Base-by-base conservation (phyloP, 2,888 invertebrate species). In the Clostera curtula region DNA sequence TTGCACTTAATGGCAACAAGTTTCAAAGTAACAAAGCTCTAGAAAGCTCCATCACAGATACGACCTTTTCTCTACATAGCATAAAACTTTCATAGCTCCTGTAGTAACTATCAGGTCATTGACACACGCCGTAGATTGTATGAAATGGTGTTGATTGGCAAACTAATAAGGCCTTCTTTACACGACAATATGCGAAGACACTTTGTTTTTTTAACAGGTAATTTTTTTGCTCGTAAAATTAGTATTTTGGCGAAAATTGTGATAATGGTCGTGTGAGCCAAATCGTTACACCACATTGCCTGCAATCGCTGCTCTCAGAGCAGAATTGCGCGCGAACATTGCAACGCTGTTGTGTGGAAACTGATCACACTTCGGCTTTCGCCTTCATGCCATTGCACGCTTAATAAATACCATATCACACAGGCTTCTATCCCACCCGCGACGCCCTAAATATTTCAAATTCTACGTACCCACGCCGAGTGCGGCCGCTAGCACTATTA, bases 391-490 rank as follows among this genome's bases (percentile, higher is more conserved):
- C 45, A 49, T 52, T 49, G 36, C 41, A 6, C 32, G 37, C 37
- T 54, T 44, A 42, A 53, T 56, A 42, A 41, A 54, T 55, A 43
- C n/a, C 44, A 51, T 39, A 29, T 41, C 22, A 33, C 47, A 41
- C 40, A 46, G 46, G 53, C 43, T 40, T 53, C 45, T 35, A 43
- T 19, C 24, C 28, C 27, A 24, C 19, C 14, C 25, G 34, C 39
- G 64, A 62, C 67, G 65, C 73, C 72, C 65, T 71, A 74, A 74
- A 77, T 76, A 75, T 59, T 70, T 73, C 44, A 72, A 74, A 71
- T 69, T 56, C 57, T 88, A 88, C 88, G 84, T 88, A 88, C 88
- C 88, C 85, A 88, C 86, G 87, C 88, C 88, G 79, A 88, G 85
- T 84, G 88, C 88, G 75, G 87, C 85, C 71, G 87, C 87, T 74